Evolutionary conservation across 1,140 invertebrate genomes (phyloP).

Genomic region (Hypsibius dujardini): DNA sequence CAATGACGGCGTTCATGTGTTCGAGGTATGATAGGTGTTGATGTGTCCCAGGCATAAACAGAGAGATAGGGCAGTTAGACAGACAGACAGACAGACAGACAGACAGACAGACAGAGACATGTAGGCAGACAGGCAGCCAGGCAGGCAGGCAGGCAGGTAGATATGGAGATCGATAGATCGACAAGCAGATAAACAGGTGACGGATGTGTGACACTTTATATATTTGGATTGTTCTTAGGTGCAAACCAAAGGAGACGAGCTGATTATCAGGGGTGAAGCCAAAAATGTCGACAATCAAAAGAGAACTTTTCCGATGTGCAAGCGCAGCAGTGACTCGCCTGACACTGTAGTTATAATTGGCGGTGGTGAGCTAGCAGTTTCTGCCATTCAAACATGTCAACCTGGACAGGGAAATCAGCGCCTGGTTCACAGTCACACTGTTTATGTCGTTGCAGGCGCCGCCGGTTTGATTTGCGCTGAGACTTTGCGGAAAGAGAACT

Average conservation of each 20-base stretch:
- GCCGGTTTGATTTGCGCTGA: slow-evolving; percentile 65
- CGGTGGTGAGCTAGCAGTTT: slow-evolving; percentile 41
- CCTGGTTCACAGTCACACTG: too few relatives aligned
- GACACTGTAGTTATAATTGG: slow-evolving; percentile 52
- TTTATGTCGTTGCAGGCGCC: slow-evolving; percentile 39
- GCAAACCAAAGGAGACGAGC: slow-evolving; percentile 28
- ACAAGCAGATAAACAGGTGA: too few relatives aligned
- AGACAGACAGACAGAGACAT: too few relatives aligned
- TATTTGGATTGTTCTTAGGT: slow-evolving; percentile 26
- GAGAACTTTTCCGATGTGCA: slow-evolving; percentile 27
- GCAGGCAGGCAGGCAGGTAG: too few relatives aligned
- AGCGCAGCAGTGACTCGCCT: slow-evolving; percentile 30
- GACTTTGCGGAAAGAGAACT: slow-evolving; percentile 68
- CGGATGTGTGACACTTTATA: background rate
- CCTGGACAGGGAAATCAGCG: too few relatives aligned
- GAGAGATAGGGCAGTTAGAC: too few relatives aligned
- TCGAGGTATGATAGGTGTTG: slow-evolving; percentile 39
- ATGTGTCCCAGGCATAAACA: too few relatives aligned
- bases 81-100: too few relatives aligned
- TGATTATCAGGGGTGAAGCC: slow-evolving; percentile 37
- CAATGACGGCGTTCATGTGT: slow-evolving; percentile 68
- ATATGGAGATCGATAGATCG: too few relatives aligned
- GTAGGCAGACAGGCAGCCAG: too few relatives aligned
- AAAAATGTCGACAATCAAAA: slow-evolving; percentile 31
- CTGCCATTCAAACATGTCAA: too few relatives aligned